A percentile compares a stretch with the other conserved stretches of the same genome.
Evolutionary conservation across 2,113 vertebrate species (phyloP).

Genomic region (Turdus rufiventris): DNA sequence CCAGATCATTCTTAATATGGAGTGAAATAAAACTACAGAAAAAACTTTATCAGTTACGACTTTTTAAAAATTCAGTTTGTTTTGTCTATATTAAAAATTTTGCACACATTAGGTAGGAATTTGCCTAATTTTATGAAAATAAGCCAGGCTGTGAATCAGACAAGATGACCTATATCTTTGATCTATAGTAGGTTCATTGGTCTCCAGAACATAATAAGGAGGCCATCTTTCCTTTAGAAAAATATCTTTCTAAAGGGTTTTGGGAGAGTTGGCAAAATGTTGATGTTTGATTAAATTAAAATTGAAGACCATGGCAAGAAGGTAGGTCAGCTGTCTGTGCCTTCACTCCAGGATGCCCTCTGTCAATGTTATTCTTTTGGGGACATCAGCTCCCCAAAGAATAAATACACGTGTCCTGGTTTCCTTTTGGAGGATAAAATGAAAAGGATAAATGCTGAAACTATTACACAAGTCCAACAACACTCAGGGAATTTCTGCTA

Average conservation of each 20-base stretch:
- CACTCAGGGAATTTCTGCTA: neutral
- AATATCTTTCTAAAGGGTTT: neutral
- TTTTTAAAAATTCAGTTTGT: neutral
- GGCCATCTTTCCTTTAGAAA: neutral
- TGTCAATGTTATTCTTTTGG: neutral
- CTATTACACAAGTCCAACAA: neutral
- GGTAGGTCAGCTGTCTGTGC: neutral
- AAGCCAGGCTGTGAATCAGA: neutral
- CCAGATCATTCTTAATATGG: rapidly evolving
- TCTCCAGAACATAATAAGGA: neutral
- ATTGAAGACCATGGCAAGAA: neutral
- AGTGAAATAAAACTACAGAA: neutral
- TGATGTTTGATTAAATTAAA: neutral
- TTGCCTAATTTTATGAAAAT: neutral
- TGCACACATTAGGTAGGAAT: neutral
- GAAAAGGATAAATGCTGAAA: neutral
- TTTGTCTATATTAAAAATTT: neutral
- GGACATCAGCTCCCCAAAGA: neutral
- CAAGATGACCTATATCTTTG: neutral
- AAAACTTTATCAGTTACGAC: neutral
- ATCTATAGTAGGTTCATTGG: neutral
- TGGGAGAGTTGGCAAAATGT: neutral
- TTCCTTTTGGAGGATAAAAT: neutral
- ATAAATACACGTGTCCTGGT: neutral
- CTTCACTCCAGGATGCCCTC: neutral